Evolutionary conservation across 1,140 invertebrate genomes (phyloP).

Genomic region (Drosophila albomicans): DNA sequence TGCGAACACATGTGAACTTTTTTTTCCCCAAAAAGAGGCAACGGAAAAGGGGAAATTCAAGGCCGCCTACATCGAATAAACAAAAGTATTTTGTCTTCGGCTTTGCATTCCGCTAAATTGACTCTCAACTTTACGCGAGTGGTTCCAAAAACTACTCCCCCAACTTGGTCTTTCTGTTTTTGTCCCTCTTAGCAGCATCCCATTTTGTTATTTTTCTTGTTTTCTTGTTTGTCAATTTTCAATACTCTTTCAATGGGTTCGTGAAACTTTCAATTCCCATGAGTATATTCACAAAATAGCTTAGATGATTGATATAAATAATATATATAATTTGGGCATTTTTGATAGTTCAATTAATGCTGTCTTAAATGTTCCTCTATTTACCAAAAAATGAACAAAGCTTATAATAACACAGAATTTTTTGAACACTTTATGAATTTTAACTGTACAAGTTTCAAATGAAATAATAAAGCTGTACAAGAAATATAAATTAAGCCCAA

Average conservation of each 20-base stretch:
- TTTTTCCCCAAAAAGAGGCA: slow-evolving; percentile 3
- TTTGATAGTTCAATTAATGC: not conserved
- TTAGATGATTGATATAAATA: not conserved
- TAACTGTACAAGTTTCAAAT: no score
- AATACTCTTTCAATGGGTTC: slow-evolving; percentile 29
- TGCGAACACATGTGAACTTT: slow-evolving; percentile 13
- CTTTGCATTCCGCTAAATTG: slow-evolving; percentile 73
- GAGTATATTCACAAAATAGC: slow-evolving; percentile 1
- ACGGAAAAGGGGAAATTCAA: slow-evolving; percentile 14
- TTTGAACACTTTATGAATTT: no score
- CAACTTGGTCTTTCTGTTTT: not conserved
- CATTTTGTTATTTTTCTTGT: not conserved
- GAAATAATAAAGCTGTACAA: no score
- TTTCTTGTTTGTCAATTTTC: not conserved
- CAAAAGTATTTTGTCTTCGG: slow-evolving; percentile 45
- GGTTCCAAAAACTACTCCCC: slow-evolving; percentile 25
- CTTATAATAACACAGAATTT: no score
- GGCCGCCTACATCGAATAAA: slow-evolving; percentile 39
- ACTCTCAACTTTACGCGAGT: slow-evolving; percentile 62
- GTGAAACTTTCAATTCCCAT: not conserved
- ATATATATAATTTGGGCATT: not conserved
- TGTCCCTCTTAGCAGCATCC: not conserved
- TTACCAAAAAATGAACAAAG: no score
- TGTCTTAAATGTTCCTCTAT: no score
- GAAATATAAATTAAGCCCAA: no score